phyloP scores from a whole-genome alignment of 1,140 invertebrate genomes.

The Catajapyx aquilonaris region DNA sequence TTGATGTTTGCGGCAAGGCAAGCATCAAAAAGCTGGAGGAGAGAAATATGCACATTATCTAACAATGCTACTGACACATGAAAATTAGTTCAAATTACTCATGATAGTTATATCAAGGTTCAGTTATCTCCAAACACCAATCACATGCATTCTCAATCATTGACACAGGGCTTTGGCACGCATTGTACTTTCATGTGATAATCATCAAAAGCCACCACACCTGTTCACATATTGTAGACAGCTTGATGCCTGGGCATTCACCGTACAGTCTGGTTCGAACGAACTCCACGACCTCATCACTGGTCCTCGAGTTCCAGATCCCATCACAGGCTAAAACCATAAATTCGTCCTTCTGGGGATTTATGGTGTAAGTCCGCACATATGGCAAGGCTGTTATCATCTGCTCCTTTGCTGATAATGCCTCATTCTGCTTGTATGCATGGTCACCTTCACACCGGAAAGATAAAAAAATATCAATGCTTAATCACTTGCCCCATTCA shows the following conservation, averaged over 20 bases:
- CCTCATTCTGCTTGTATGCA: constrained; percentile 71
- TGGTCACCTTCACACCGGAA: constrained; percentile 77
- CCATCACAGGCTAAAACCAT: constrained; percentile 94
- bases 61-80: too few relatives aligned
- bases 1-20: constrained; percentile 77
- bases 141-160: too few relatives aligned
- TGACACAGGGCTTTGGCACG: too few relatives aligned
- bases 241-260: constrained; percentile 10
- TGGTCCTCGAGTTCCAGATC: constrained; percentile 96
- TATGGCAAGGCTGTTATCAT: constrained; percentile 96
- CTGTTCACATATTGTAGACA: constrained; percentile 84
- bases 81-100: too few relatives aligned
- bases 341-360: constrained; percentile 63
- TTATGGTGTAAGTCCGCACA: constrained; percentile 48
- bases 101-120: too few relatives aligned
- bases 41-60: too few relatives aligned
- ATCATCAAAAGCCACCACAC: too few relatives aligned
- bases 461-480: too few relatives aligned
- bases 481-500: too few relatives aligned
- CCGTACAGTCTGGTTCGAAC: constrained; percentile 41
- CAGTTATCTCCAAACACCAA: too few relatives aligned
- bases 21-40: constrained; percentile 65
- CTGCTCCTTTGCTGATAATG: constrained; percentile 57
- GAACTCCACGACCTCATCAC: constrained; percentile 85
- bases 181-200: too few relatives aligned